Conservation (phyloP, 1,140 invertebrate genomes). For the Tetragonula clypearis region DNA sequence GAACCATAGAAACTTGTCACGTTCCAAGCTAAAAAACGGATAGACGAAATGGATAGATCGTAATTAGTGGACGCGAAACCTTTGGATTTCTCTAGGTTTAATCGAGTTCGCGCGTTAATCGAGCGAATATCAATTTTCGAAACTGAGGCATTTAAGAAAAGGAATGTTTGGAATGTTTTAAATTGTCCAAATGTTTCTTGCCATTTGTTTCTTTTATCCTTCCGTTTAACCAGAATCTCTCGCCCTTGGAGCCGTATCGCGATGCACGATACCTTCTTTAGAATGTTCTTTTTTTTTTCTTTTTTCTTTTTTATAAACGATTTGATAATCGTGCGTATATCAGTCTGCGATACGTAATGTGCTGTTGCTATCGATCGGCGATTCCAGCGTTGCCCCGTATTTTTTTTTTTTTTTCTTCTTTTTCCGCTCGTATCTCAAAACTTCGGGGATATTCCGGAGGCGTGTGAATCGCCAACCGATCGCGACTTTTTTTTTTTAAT, state of each 20-base stretch:
- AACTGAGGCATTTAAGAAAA: slow-evolving; percentile 22
- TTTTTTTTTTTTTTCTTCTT: too few relatives aligned
- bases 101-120: not conserved
- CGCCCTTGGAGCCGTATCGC: slow-evolving; percentile 58
- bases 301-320: slow-evolving; percentile 30
- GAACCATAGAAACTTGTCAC: slow-evolving; percentile 42
- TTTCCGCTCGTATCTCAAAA: not conserved
- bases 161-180: slow-evolving; percentile 18
- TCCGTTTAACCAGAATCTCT: slow-evolving; percentile 14
- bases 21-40: slow-evolving; percentile 46
- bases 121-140: not conserved
- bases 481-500: slow-evolving; percentile 12
- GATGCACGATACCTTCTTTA: slow-evolving; percentile 49
- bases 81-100: slow-evolving; percentile 19
- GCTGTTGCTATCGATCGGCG: slow-evolving; percentile 41
- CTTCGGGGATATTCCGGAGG: not conserved
- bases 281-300: not conserved
- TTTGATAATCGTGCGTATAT: slow-evolving; percentile 64
- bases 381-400: slow-evolving; percentile 8
- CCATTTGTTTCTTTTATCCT: not conserved
- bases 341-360: slow-evolving; percentile 68
- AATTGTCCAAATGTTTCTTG: not conserved
- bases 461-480: slow-evolving; percentile 40
- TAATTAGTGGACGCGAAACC: slow-evolving; percentile 16
- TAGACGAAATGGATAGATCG: slow-evolving; percentile 25